Percentiles rank a stretch among this genome's conserved stretches.
Evolutionary conservation across 2,113 vertebrate species (phyloP).

Genomic region (Gadus chalcogrammus): DNA sequence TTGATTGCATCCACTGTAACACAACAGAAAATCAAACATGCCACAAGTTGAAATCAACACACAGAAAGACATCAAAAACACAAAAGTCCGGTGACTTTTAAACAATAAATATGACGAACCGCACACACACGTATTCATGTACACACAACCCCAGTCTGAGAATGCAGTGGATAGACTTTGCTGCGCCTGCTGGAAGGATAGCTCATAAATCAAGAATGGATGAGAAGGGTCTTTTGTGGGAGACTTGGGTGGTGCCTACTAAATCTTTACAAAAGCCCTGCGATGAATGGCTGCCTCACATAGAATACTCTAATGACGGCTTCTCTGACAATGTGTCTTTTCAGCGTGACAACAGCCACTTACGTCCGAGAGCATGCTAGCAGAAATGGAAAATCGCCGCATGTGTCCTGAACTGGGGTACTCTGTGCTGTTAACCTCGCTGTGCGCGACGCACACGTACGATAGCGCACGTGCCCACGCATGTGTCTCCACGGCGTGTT

Average conservation of each 20-base stretch:
- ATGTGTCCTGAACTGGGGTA: slow-evolving; percentile 46
- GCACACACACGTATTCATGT: neutral
- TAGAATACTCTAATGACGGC: slow-evolving; percentile 19
- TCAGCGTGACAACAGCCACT: slow-evolving; percentile 39
- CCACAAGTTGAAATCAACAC: slow-evolving; percentile 63
- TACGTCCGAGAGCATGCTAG: slow-evolving; percentile 41
- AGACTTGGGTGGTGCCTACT: slow-evolving; percentile 14
- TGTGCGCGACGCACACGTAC: neutral
- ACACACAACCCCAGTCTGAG: neutral
- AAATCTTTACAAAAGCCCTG: slow-evolving; percentile 34
- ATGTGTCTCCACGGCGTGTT: too few species aligned
- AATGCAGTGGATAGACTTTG: neutral
- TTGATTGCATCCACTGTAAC: slow-evolving; percentile 99
- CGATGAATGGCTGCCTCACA: slow-evolving; percentile 34
- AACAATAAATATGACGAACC: neutral
- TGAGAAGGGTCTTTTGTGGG: slow-evolving; percentile 52
- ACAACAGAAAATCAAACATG: slow-evolving; percentile 88
- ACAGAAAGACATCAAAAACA: slow-evolving; percentile 14
- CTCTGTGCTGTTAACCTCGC: neutral
- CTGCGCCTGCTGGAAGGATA: too few species aligned
- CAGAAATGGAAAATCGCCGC: slow-evolving; percentile 46
- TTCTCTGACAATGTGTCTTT: slow-evolving; percentile 59
- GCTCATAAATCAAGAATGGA: neutral
- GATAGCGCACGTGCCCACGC: neutral
- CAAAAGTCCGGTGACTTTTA: slow-evolving; percentile 16